phyloP scores from a whole-genome alignment of 2,113 vertebrate species.

The Diphyllodes magnificus region DNA sequence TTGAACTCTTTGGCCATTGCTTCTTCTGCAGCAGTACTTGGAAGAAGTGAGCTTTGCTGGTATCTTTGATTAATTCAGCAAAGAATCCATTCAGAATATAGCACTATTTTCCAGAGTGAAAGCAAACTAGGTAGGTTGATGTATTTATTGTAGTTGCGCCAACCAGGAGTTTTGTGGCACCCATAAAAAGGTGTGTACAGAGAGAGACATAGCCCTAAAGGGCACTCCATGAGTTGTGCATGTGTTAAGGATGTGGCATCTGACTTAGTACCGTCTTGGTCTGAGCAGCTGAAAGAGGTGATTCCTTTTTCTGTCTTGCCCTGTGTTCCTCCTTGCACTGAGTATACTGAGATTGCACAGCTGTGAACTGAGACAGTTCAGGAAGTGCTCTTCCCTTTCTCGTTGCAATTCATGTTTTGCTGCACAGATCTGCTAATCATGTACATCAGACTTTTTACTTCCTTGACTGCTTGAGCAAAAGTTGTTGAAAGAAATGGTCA shows the following conservation, averaged over 20 bases:
- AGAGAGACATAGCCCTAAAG: not conserved
- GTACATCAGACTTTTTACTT: not conserved
- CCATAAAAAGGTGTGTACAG: not conserved
- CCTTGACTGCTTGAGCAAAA: not conserved
- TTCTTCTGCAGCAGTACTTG: not conserved
- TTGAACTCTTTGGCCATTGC: not conserved
- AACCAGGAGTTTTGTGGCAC: not conserved
- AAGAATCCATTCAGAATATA: not conserved
- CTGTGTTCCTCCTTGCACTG: not conserved
- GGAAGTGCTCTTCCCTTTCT: not conserved
- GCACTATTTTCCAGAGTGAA: not conserved
- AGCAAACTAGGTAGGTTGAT: not conserved
- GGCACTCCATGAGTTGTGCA: accelerated
- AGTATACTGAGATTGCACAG: not conserved
- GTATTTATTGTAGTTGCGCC: not conserved
- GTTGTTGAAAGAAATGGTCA: not conserved
- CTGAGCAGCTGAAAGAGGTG: not conserved
- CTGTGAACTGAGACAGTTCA: not conserved
- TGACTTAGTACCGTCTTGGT: not conserved
- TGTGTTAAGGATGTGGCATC: accelerated
- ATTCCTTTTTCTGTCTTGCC: not conserved
- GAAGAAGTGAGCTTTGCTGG: not conserved
- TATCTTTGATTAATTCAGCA: not conserved
- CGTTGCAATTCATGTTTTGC: not conserved
- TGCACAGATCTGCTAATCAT: not conserved